Base-by-base conservation (phyloP, 2,888 invertebrate species). In the Synergus gifuensis region DNA sequence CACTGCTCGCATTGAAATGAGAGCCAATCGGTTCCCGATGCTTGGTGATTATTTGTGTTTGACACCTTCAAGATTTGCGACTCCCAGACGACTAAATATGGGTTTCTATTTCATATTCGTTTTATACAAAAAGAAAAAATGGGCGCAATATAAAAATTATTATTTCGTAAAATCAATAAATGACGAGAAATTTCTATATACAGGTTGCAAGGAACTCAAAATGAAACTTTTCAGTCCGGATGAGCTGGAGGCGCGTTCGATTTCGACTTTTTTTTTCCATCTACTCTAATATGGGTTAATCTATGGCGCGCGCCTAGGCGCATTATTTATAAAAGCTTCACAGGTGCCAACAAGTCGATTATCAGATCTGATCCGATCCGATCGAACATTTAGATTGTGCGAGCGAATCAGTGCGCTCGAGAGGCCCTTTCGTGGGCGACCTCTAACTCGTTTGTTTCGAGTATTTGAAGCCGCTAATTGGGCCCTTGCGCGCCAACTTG, bases 271-370 rank as follows among this genome's bases (percentile, higher is more conserved):
- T 36, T 36, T 36, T 36, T 36, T 36, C 0, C 36, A 36, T 36
- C 36, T 7, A 4, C 36, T 36, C 36, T 36, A 36, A 7, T 36
- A n/a, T 49, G 16, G 7, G 54, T 73, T 11, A 73, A 73, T 73
- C 36, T 54, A 73, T 73, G 73, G 76, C 79, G 76, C 76, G 81
- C 76, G 77, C 76, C 82, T 83, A 82, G 82, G 81, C 69, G 86
- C 88, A 90, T 91, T 91, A 91, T 91, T 91, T 91, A 90, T 87
- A 88, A 85, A 84, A 84, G 88, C 85, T 89, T 89, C 87, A 89
- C 91, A 91, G 90, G 90, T 91, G 91, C 89, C 91, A 90, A 91
- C 91, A 91, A 90, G 87, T 89, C 90, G 90, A 91, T 90, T 90
- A 90, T 91, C 90, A 87, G 89, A 87, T 88, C 87, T 87, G 89